Evolutionary conservation across 2,113 vertebrate species (phyloP).

Genomic region (Nansenia antarctica): DNA sequence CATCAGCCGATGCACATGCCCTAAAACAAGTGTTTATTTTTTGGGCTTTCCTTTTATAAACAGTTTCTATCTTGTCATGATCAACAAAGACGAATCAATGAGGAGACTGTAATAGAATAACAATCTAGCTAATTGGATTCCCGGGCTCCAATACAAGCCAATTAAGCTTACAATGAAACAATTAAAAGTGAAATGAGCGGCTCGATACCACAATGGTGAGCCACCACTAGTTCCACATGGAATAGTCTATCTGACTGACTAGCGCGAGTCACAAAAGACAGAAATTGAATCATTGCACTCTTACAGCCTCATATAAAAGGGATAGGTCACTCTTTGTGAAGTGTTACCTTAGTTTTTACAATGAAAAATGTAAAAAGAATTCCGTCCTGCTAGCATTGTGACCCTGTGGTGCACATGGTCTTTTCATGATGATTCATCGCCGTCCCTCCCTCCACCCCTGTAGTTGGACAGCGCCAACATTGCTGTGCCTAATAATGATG

Average conservation of each 20-base stretch:
- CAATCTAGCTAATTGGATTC: slow-evolving; percentile 65
- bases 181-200: slow-evolving; percentile 69
- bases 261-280: no score
- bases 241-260: slow-evolving; percentile 58
- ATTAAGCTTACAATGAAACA: slow-evolving; percentile 75
- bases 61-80: slow-evolving; percentile 60
- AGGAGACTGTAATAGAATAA: slow-evolving; percentile 56
- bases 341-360: no score
- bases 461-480: slow-evolving; percentile 44
- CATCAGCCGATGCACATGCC: no score
- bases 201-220: slow-evolving; percentile 65
- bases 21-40: slow-evolving; percentile 16
- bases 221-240: slow-evolving; percentile 54
- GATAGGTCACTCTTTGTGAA: no score
- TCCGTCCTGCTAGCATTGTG: slow-evolving; percentile 18
- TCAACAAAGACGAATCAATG: slow-evolving; percentile 64
- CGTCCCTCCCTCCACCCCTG: slow-evolving; percentile 39
- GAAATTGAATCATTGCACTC: not conserved
- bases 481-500: slow-evolving; percentile 58
- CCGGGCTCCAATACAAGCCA: slow-evolving; percentile 69
- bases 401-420: slow-evolving; percentile 45
- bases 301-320: not conserved
- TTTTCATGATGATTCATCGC: slow-evolving; percentile 66
- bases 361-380: not conserved
- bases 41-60: slow-evolving; percentile 59